Percentiles rank a stretch among this genome's conserved stretches.
Evolutionary conservation across 2,113 vertebrate genomes (phyloP).

Genomic region (Spilogale gracilis): DNA sequence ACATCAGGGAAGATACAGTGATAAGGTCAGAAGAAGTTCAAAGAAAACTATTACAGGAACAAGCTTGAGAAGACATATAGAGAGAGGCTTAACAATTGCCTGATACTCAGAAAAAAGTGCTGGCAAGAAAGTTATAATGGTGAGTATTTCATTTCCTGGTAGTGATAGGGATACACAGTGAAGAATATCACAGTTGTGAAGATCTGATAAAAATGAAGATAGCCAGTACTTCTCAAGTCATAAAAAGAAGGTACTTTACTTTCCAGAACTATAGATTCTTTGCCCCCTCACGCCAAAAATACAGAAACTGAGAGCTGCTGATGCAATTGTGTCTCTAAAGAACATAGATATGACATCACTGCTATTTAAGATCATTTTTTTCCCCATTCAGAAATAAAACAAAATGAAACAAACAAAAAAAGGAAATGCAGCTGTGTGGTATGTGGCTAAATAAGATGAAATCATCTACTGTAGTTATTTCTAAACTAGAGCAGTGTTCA

Average conservation of each 20-base stretch:
- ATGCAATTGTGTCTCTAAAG: background rate
- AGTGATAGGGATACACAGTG: background rate
- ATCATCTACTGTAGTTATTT: conserved; percentile 64
- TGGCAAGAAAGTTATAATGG: conserved; percentile 73
- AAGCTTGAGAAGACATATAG: conserved; percentile 73
- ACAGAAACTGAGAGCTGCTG: background rate
- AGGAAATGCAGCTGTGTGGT: background rate
- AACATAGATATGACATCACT: background rate
- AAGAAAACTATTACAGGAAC: conserved; percentile 78
- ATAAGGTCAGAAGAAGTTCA: conserved; percentile 76
- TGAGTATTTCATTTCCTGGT: conserved; percentile 65
- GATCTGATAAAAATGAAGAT: conserved; percentile 61
- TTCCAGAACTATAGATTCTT: background rate
- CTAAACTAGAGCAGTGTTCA: background rate
- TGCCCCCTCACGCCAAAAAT: background rate
- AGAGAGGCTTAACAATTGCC: conserved; percentile 77
- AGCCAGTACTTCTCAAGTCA: conserved; percentile 73
- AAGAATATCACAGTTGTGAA: background rate
- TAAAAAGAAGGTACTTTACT: background rate
- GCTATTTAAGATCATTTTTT: background rate
- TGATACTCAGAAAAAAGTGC: conserved; percentile 67
- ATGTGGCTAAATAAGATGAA: conserved; percentile 24
- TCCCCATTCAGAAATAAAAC: background rate
- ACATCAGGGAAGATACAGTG: conserved; percentile 72
- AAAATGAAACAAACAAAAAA: background rate